Conservation (phyloP, 2,113 vertebrate species). For the Arenaria interpres region DNA sequence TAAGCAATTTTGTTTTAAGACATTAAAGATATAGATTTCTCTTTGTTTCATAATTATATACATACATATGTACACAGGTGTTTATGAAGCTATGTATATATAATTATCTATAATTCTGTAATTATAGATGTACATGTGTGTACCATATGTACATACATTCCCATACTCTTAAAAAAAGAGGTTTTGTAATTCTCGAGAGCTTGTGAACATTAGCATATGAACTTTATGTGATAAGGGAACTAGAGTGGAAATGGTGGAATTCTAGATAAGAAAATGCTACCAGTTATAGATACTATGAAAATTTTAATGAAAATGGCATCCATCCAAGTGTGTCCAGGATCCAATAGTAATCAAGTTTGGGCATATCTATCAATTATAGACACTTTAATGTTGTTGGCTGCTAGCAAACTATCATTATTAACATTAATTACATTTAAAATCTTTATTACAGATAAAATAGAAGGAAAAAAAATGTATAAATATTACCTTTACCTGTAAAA, state of each 20-base stretch:
- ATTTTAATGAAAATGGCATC: not conserved
- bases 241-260: not conserved
- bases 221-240: not conserved
- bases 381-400: not conserved
- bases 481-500: not conserved
- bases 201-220: not conserved
- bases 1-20: not conserved
- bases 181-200: not conserved
- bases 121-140: not conserved
- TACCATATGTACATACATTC: not conserved
- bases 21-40: not conserved
- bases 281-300: not conserved
- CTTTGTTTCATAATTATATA: not conserved
- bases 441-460: not conserved
- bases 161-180: not conserved
- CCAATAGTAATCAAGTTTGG: not conserved
- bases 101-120: not conserved
- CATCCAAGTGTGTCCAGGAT: not conserved
- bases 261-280: not conserved
- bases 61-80: too few relatives aligned
- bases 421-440: not conserved
- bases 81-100: not conserved
- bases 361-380: not conserved
- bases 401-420: not conserved
- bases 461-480: not conserved